Evolutionary conservation across 2,113 vertebrate species (phyloP).

Genomic region (Loxodonta africana): DNA sequence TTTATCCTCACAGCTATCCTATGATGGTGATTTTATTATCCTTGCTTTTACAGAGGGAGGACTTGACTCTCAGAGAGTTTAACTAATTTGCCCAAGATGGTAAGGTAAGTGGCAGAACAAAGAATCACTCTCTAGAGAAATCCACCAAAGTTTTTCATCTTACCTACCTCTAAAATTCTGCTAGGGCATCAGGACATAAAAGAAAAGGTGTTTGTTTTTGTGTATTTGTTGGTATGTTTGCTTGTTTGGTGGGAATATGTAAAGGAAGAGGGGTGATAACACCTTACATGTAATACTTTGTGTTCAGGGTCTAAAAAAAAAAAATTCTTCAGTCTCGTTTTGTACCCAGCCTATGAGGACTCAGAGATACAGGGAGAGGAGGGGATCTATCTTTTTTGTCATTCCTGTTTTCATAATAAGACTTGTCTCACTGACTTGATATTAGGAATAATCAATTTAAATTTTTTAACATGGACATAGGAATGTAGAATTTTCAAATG

Average conservation of each 20-base stretch:
- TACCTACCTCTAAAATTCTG: neutral
- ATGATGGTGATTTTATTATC: neutral
- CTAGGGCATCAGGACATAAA: neutral
- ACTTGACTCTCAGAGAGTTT: neutral
- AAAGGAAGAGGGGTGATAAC: neutral
- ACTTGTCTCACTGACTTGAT: neutral
- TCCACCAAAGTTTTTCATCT: neutral
- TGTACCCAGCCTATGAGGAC: neutral
- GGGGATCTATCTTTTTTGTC: neutral
- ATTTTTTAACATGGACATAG: neutral
- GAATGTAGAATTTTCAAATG: constrained; percentile 14
- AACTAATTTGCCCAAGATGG: neutral
- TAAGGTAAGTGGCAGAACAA: neutral
- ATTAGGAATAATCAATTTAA: constrained; percentile 3
- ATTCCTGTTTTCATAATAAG: constrained; percentile 11
- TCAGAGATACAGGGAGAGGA: neutral
- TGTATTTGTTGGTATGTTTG: neutral
- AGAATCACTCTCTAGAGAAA: neutral
- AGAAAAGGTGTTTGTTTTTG: neutral
- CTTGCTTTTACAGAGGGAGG: neutral
- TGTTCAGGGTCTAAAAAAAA: neutral
- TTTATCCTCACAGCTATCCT: neutral
- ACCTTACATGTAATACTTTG: neutral
- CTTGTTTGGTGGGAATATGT: neutral
- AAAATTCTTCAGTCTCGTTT: neutral